Evolutionary conservation across 30 jellyfish, hydroid and myxozoan species (phyloP), one percentile per base, ranked within the genome.

Genomic region (Pseudorhiza aurosa): DNA sequence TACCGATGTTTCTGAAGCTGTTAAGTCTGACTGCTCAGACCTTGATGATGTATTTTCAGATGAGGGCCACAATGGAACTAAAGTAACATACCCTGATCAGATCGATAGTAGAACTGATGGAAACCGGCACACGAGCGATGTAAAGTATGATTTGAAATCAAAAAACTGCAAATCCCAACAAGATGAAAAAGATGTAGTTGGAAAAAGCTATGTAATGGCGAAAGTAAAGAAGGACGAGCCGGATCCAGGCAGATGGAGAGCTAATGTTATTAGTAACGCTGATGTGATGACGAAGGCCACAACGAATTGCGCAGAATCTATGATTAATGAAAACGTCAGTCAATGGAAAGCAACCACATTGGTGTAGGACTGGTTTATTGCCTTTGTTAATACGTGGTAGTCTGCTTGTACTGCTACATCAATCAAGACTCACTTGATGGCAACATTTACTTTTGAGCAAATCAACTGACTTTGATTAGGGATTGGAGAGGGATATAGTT

Each of bases 311-410:
- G 53, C 30, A 18, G 59, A 51, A 0, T 24, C 47, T 15, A 31
- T 73, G 58, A 51, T 33, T 26, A 75, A 51, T 44, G 19, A 37
- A 21, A 73, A 73, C 27, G 86, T 63, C 15, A 73, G 55, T 27
- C 86, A 73, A 37, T 73, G 86, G 86, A 73, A 73, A 33, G 86
- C 68, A 19, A 73, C 75, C 53, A 73, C 86, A 14, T 65, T 73
- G 46, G 86, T 73, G 22, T 73, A 53, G 42, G 2, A 7, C n/a
- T n/a, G n/a, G n/a, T n/a, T n/a, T n/a, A n/a, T n/a, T n/a, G n/a
- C n/a, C n/a, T n/a, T n/a, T n/a, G n/a, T n/a, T n/a, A n/a, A n/a
- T n/a, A n/a, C n/a, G n/a, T n/a, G n/a, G n/a, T n/a, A n/a, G n/a
- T n/a, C n/a, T n/a, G n/a, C n/a, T n/a, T n/a, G n/a, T n/a, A n/a